Percentiles rank a stretch among this genome's conserved stretches.
Evolutionary conservation across 2,888 invertebrate genomes (phyloP).

Genomic region (Noctua comes): DNA sequence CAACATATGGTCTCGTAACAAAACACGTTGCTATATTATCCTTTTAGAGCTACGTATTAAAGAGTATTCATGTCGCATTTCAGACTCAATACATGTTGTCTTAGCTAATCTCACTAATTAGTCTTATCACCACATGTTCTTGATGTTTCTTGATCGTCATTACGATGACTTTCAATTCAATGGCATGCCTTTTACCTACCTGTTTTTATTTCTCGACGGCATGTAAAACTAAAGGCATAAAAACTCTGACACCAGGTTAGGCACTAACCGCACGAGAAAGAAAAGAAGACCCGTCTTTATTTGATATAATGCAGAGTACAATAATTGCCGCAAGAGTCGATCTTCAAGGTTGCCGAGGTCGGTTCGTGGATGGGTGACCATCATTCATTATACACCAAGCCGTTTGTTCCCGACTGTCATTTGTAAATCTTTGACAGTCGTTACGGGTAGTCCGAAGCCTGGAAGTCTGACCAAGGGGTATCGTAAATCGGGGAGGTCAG

Average conservation of each 20-base stretch:
- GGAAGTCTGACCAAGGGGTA: not conserved
- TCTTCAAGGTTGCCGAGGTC: not conserved
- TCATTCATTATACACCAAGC: not conserved
- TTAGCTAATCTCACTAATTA: slow-evolving; percentile 47
- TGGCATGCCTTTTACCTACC: not conserved
- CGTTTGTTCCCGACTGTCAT: not conserved
- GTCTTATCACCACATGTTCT: slow-evolving; percentile 32
- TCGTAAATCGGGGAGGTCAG: not conserved
- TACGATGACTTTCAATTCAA: slow-evolving; percentile 38
- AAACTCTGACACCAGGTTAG: no score
- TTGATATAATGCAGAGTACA: not conserved
- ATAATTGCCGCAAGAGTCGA: not conserved
- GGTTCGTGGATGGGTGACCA: not conserved
- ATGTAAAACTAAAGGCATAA: no score
- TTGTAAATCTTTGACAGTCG: not conserved
- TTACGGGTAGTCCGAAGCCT: not conserved
- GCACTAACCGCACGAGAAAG: no score
- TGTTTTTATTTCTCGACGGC: not conserved
- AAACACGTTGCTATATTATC: slow-evolving; percentile 1
- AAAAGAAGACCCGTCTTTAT: not conserved
- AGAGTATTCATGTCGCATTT: slow-evolving; percentile 12
- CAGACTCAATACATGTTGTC: slow-evolving; percentile 19
- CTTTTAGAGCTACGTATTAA: not conserved
- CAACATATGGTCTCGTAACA: not conserved
- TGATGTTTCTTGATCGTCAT: slow-evolving; percentile 20